Percentiles rank a stretch among this genome's conserved stretches.
Conservation (phyloP, 2,113 vertebrate genomes). For the Grallaria varia region DNA sequence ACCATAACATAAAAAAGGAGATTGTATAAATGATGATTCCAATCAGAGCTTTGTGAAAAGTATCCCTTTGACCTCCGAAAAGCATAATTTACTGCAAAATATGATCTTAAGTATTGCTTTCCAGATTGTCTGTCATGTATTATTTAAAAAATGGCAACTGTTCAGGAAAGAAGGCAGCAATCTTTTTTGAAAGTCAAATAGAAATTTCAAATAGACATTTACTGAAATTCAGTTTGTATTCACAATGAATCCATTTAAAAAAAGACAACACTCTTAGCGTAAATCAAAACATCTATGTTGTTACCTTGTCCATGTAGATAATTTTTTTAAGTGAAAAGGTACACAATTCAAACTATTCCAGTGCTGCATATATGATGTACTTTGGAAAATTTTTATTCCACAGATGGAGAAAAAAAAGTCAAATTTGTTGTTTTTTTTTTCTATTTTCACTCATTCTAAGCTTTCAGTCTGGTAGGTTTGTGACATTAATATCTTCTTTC, state of each 20-base stretch:
- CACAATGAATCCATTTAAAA: background rate
- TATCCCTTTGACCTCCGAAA: slow-evolving; percentile 7
- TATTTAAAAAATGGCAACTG: slow-evolving; percentile 10
- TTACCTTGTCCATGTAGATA: background rate
- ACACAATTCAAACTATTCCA: background rate
- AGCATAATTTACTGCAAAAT: background rate
- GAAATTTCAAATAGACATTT: slow-evolving; percentile 8
- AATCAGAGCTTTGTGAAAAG: slow-evolving; percentile 35
- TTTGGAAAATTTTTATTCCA: slow-evolving; percentile 7
- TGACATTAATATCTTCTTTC: slow-evolving; percentile 19
- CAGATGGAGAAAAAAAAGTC: slow-evolving; percentile 7
- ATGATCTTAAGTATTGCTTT: slow-evolving; percentile 59
- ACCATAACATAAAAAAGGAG: background rate
- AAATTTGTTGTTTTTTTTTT: background rate
- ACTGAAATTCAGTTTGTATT: slow-evolving; percentile 27
- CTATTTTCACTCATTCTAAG: slow-evolving; percentile 24
- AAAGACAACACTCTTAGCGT: background rate
- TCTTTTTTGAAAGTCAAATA: slow-evolving; percentile 45
- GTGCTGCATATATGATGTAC: background rate
- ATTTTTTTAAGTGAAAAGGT: background rate
- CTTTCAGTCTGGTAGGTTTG: slow-evolving; percentile 32
- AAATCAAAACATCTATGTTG: slow-evolving; percentile 43
- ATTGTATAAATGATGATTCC: background rate
- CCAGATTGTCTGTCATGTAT: slow-evolving; percentile 25
- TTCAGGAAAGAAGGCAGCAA: background rate